Base-by-base conservation (phyloP, 2,113 vertebrate species). In the Brachyhypopomus gauderio region DNA sequence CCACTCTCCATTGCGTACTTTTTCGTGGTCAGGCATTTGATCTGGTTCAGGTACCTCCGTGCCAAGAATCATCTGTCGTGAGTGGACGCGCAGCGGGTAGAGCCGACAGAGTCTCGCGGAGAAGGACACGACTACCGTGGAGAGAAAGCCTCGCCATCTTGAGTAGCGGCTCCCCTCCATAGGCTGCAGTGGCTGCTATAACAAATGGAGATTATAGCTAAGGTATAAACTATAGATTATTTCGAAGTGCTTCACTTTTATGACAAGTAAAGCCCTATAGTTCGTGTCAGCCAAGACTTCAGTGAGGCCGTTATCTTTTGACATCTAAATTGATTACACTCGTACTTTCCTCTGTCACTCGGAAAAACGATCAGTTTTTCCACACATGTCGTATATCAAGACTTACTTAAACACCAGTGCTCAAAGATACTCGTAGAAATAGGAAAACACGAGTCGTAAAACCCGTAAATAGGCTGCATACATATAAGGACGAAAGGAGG, bases 131-230 rank as follows among this genome's bases (percentile, higher is more conserved):
- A 89, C 91, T 79, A 88, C 60, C 85, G 75, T 84, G 79, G 86
- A 92, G 79, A 90, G 88, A 81, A 91, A 83, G 66, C 75, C 88
- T 84, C 83, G 91, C 93, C 92, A 94, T 77, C 88, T 79, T 55
- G 34, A 73, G 69, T 16, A 66, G 38, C 23, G 70, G 52, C 62
- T 55, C 30, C 34, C 41, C 55, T 64, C 75, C 22, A 30, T 72
- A 80, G 74, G 58, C 83, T 93, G 38, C 90, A 92, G 45, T 92
- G 92, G 75, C 73, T 80, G 72, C 63, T 55, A 36, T n/a, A 75
- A 75, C 34, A 81, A 52, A 75, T 20, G n/a, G 4, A 19, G n/a
- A 14, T 7, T 3, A 66, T 30, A 66, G 4, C 14, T 55, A 38
- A 2, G 60, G 41, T 4, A 12, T 17, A 19, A 81, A 67, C 38